Conservation (phyloP, 2,888 invertebrate genomes). For the Orchesellides sinensis region DNA sequence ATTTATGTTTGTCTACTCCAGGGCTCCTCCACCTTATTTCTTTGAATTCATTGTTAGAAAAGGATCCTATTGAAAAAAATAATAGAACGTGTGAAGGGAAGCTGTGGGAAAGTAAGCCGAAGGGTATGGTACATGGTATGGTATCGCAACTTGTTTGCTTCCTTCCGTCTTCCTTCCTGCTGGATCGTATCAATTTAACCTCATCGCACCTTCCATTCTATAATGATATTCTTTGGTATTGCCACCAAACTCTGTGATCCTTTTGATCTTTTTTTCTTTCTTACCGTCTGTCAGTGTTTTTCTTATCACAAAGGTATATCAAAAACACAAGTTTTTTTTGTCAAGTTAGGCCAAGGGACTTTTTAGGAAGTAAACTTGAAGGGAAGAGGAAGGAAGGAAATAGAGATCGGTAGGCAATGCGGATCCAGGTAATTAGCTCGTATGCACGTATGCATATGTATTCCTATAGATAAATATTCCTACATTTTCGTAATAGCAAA, state of each 20-base stretch:
- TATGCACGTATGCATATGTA: no score
- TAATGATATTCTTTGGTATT: background rate
- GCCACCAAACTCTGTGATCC: background rate
- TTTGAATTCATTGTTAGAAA: background rate
- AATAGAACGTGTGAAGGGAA: conserved; percentile 16
- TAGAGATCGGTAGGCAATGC: background rate
- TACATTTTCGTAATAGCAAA: background rate
- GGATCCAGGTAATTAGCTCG: conserved; percentile 24
- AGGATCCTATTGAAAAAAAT: background rate
- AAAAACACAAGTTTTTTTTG: background rate
- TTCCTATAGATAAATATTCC: background rate
- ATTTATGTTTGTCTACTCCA: conserved; percentile 1
- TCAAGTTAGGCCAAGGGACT: background rate
- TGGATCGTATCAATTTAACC: background rate
- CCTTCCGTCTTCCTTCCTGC: conserved; percentile 25
- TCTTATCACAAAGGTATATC: conserved; percentile 15
- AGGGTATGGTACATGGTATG: background rate
- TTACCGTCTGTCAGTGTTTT: conserved; percentile 21
- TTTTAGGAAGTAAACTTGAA: conserved; percentile 15
- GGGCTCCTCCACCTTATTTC: conserved; percentile 15
- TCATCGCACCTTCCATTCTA: background rate
- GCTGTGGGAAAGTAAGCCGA: conserved; percentile 23
- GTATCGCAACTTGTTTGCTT: conserved; percentile 17
- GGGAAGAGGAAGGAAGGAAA: conserved; percentile 27
- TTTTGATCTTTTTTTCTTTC: conserved; percentile 13